Evolutionary conservation across 2,888 invertebrate species (phyloP), one percentile per base, ranked within the genome.

Genomic region (Rhamnusium bicolor): DNA sequence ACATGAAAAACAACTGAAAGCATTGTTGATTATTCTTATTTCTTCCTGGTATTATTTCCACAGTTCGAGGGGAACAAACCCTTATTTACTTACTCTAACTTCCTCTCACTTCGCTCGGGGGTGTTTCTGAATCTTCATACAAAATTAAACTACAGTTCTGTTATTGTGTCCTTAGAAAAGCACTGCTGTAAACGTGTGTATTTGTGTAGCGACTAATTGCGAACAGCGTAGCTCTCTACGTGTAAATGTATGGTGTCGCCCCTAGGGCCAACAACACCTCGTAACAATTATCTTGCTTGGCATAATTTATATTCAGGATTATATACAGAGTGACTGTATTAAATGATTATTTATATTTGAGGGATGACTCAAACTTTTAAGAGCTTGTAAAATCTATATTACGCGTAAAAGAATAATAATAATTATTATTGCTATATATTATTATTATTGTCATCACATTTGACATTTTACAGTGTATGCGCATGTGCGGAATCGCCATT

Each of bases 211-310:
- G 27, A 18, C 58, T 58, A 27, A 58, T 58, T 58, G 27, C 8
- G 32, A 54, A 58, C 58, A 16, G 7, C 58, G 58, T 27, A 19
- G 14, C 54, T 14, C 32, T 58, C 58, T 16, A 58, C 58, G 58
- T 58, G 58, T 29, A 58, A 58, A 58, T 32, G 29, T 29, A 32
- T 58, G 32, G 58, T 29, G 58, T 32, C 58, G 29, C 58, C 58
- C 58, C n/a, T 27, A 58, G 32, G 58, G 58, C 29, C 32, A 29
- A 58, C 29, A 58, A 32, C 58, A 58, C 58, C 29, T 29, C 58
- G 58, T 32, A 58, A 32, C 58, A 58, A 58, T 58, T 58, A 58
- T 58, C 29, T 24, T 58, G 58, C 58, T 27, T 32, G 16, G 32
- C 32, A 18, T 58, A 32, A 58, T 58, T 58, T 58, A 58, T 58